These are phyloP conservation scores for Xanthorhoe spadicearia DNA, from an alignment of 2,888 invertebrate genomes.

Conservation along the genomic window DNA sequence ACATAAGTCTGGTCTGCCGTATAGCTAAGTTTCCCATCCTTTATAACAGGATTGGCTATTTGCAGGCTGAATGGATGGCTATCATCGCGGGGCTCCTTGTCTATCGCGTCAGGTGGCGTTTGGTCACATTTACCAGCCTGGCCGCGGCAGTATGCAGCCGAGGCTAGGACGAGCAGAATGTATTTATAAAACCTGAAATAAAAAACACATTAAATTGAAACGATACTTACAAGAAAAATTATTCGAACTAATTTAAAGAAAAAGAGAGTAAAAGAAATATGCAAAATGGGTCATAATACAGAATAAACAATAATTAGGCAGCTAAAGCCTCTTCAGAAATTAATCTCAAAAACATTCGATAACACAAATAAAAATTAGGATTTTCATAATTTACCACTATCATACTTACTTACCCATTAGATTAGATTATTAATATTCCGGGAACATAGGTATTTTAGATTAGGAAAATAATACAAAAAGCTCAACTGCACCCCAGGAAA, in stretches of 20 bases:
- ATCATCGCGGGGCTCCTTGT: constrained; percentile 58
- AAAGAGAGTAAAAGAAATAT: too few species aligned
- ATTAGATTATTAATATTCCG: too few species aligned
- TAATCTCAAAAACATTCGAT: too few species aligned
- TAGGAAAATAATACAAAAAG: background rate
- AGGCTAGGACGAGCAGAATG: constrained; percentile 45
- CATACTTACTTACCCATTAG: too few species aligned
- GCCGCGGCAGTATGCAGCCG: constrained; percentile 36
- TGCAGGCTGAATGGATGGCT: constrained; percentile 60
- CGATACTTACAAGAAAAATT: background rate
- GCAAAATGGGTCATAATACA: too few species aligned
- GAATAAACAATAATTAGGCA: too few species aligned
- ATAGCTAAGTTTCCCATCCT: constrained; percentile 52
- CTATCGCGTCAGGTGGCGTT: constrained; percentile 60
- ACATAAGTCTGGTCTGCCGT: constrained; percentile 74
- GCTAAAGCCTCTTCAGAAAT: too few species aligned
- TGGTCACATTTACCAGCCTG: constrained; percentile 69
- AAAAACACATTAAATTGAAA: background rate
- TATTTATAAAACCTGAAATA: constrained; percentile 53
- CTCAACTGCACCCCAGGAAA: background rate
- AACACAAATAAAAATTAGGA: too few species aligned
- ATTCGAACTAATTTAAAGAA: too few species aligned
- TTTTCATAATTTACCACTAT: too few species aligned
- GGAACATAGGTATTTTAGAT: too few species aligned
- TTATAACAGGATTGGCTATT: constrained; percentile 55